Percentiles rank a stretch among this genome's conserved stretches.
phyloP scores from a whole-genome alignment of 1,140 invertebrate genomes.

The Pseudomyrmex dendroicus region DNA sequence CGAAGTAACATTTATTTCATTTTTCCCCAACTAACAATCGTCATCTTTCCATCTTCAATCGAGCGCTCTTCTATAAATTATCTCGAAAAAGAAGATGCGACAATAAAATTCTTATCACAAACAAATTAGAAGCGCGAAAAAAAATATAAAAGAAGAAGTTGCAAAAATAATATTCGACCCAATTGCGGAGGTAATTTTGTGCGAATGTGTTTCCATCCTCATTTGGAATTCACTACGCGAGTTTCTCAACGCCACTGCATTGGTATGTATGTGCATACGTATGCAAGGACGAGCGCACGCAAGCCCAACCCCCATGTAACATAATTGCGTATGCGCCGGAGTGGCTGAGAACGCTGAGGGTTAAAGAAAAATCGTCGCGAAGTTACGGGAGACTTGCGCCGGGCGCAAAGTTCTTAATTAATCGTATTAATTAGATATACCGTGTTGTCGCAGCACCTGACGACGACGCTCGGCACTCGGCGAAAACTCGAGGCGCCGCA shows the following conservation, averaged over 20 bases:
- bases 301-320: constrained; percentile 45
- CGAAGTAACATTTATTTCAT: not conserved
- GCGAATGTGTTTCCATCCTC: not conserved
- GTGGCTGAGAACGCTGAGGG: constrained; percentile 12
- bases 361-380: constrained; percentile 66
- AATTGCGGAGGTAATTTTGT: constrained; percentile 27
- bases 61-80: too few species aligned
- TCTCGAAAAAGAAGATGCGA: not conserved
- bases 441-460: constrained; percentile 65
- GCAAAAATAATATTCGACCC: constrained; percentile 27
- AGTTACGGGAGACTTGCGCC: constrained; percentile 55
- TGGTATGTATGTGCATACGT: constrained; percentile 4
- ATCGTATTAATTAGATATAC: constrained; percentile 78
- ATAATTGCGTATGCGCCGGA: constrained; percentile 46
- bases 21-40: not conserved
- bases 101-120: not conserved
- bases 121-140: too few species aligned
- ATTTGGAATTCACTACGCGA: constrained; percentile 38
- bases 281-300: constrained; percentile 31
- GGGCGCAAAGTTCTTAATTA: constrained; percentile 76
- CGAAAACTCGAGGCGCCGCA: constrained; percentile 49
- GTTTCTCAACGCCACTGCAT: not conserved
- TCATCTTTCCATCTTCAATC: not conserved
- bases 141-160: not conserved
- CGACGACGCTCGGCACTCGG: constrained; percentile 59